Base-by-base conservation (phyloP, 2,888 invertebrate genomes). In the Agonum fuliginosum region DNA sequence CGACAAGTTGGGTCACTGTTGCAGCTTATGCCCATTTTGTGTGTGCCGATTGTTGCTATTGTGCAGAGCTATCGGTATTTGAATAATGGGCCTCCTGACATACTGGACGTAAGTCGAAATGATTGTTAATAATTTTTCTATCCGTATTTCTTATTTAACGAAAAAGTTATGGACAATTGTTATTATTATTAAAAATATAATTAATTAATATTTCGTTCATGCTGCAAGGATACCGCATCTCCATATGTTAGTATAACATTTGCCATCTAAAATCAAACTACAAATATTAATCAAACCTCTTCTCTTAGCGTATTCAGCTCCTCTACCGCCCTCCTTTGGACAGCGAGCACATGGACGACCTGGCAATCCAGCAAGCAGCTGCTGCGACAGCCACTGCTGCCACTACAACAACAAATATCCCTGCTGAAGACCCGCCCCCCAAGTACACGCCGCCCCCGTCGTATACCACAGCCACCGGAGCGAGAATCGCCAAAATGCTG, bases 381-480 rank as follows among this genome's bases (percentile, higher is more conserved):
- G 79, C 84, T n/a, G 78, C 82, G 19, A 82, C 80, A 78, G 76
- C 76, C 8, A 80, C 78, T 19, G 80, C 80, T 43, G 80, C 81
- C 20, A 78, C 82, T 27, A 78, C 82, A 3, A 75, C 80, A 5
- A 79, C 81, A 22, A 86, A 86, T 65, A 81, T 87, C 22, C 85
- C 87, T 6, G 85, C 87, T 48, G 91, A 91, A 82, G 96, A 96
- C 88, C 95, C 95, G 0, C 96, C 96, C 2, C 97, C 97, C 67
- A 97, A 97, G 86, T 97, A 97, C 87, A 97, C 96, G 0, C 97
- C 97, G 0, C 97, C 97, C 1, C 97, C 97, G 0, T 95, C 95
- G 0, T 97, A 97, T 85, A 95, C 96, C 27, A 96, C 96, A 2
- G 97, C 97, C 0, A 97, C 97, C 0, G 96, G 97, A 0, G 95